Base-by-base conservation (phyloP, 2,797 vertebrate species). In the Parauchenoglanis ngamensis region DNA sequence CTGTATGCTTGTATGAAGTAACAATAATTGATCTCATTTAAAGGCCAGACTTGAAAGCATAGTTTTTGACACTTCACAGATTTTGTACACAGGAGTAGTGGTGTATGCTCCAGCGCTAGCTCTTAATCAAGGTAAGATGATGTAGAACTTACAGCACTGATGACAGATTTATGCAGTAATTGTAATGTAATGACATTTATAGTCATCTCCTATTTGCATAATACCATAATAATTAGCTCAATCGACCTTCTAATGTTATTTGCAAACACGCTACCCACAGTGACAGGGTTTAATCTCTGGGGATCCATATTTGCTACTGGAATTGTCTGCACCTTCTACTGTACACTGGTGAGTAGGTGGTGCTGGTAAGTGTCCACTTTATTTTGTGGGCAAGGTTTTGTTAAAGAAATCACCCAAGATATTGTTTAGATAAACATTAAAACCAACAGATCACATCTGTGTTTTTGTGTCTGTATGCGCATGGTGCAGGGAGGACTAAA, bases 81-180 rank as follows among this genome's bases (percentile, higher is more conserved):
- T 97, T 87, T 93, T 97, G 49, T 97, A 97, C 90, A 95, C 96
- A 0, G 96, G 96, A 83, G 94, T 97, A 67, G 97, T 97, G 52
- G 96, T 97, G 15, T 97, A 97, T 23, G 96, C 97, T 17, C 97
- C 97, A 2, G 96, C 97, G 1, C 87, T 97, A 88, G 97, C 97
- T 3, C 96, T 97, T 67, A 97, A 97, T 89, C 97, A 97, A 95
- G 97, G 97, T 97, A 92, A 92, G n/a, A 13, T 12, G 15, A 61
- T 73, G 4, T 28, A 28, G 54, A 72, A 25, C 23, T 80, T 65
- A 59, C 11, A 72, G 65, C 65, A 35, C 46, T 46, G 12, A 21
- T 82, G 17, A 72, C 70, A 56, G 11, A 68, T 52, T 49, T 49
- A 49, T 84, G 31, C 19, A 84, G 15, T 59, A 79, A 23, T 49